phyloP scores from a whole-genome alignment of 2,113 vertebrate species.

The Labrus mixtus region DNA sequence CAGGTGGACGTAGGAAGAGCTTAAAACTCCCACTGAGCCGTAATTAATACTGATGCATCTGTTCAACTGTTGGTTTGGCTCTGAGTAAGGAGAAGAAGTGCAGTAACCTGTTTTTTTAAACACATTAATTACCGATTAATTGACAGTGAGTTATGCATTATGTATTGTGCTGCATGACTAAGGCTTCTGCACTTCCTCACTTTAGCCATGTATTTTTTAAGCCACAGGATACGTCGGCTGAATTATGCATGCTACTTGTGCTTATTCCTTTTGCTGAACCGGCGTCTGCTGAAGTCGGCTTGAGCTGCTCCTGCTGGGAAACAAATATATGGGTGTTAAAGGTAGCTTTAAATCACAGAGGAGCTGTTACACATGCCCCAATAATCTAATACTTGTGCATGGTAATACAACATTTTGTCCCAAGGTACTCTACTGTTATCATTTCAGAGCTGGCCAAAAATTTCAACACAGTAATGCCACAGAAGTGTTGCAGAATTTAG shows the following conservation, averaged over 20 bases:
- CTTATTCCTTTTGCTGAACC: background rate
- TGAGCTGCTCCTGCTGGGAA: background rate
- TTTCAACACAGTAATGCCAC: too few species aligned
- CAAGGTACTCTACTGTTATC: too few species aligned
- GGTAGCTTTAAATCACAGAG: background rate
- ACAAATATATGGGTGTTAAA: background rate
- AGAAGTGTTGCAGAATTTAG: too few species aligned
- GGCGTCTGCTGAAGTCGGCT: background rate
- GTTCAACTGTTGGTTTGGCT: slow-evolving; percentile 33
- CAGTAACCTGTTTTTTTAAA: slow-evolving; percentile 54
- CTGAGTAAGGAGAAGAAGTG: slow-evolving; percentile 18
- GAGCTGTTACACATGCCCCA: too few species aligned
- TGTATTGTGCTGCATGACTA: slow-evolving; percentile 44
- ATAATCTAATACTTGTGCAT: too few species aligned
- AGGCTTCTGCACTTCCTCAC: slow-evolving; percentile 1
- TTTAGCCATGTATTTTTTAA: background rate
- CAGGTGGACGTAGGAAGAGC: slow-evolving; percentile 75
- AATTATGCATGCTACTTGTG: background rate
- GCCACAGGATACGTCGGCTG: background rate
- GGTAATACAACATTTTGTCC: background rate
- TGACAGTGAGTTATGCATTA: slow-evolving; percentile 39
- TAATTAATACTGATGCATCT: slow-evolving; percentile 73
- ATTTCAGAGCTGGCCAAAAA: too few species aligned
- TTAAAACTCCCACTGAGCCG: slow-evolving; percentile 63
- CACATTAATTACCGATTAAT: slow-evolving; percentile 54